Conservation (phyloP, 2,113 vertebrate species). For the Chascanopsetta lugubris region DNA sequence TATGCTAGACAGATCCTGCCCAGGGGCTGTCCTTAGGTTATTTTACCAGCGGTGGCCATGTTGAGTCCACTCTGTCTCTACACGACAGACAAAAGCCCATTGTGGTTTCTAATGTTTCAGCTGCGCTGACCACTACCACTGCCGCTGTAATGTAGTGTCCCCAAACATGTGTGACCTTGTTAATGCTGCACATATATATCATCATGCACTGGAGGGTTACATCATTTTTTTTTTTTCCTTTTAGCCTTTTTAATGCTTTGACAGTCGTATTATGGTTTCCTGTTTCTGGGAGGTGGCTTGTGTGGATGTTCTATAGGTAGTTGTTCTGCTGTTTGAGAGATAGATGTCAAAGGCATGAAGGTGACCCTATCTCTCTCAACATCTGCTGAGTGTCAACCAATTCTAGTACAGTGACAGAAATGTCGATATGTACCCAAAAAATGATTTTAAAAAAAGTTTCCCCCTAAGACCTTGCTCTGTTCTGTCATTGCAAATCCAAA, state of each 20-base stretch:
- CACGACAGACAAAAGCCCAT: not conserved
- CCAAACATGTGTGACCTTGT: conserved; percentile 11
- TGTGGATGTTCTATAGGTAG: no score
- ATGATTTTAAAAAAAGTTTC: no score
- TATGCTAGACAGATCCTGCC: conserved; percentile 26
- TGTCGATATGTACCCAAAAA: no score
- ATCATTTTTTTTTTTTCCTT: no score
- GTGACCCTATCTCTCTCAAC: no score
- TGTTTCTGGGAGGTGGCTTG: no score
- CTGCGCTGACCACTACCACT: not conserved
- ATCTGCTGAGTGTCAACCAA: no score
- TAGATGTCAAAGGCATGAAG: no score
- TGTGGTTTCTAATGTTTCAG: conserved; percentile 34
- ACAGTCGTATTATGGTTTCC: not conserved
- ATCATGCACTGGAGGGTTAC: not conserved
- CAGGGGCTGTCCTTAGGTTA: conserved; percentile 35
- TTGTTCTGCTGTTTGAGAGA: no score
- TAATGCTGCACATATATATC: not conserved
- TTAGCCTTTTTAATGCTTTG: not conserved
- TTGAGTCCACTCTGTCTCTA: conserved; percentile 12
- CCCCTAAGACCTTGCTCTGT: not conserved
- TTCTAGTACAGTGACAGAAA: no score
- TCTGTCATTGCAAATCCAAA: conserved; percentile 6
- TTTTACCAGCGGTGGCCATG: conserved; percentile 29
- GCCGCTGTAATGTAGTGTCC: not conserved